Percentiles rank a stretch among this genome's conserved stretches.
Evolutionary conservation across 2,888 invertebrate species (phyloP).

Genomic region (Morpho deidamia): DNA sequence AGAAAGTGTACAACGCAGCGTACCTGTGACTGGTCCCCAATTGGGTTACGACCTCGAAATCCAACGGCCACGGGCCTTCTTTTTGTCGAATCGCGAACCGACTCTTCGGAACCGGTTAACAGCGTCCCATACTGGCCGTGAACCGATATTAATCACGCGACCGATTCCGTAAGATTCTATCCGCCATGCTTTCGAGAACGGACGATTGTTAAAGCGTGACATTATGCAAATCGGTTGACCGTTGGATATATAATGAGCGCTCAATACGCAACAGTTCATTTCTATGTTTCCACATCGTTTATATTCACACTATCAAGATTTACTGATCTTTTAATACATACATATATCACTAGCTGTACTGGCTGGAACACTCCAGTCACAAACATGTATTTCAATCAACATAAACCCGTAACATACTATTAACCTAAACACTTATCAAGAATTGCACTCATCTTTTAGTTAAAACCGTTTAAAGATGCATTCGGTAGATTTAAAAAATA

Average conservation of each 20-base stretch:
- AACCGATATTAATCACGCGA: slow-evolving; percentile 18
- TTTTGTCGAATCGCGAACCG: slow-evolving; percentile 41
- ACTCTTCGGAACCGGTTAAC: slow-evolving; percentile 39
- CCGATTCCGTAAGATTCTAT: slow-evolving; percentile 13
- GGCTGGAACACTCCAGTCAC: too few species aligned
- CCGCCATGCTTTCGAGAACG: slow-evolving; percentile 3
- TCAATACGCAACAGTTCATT: neutral
- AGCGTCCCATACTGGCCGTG: slow-evolving; percentile 28
- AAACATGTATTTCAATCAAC: too few species aligned
- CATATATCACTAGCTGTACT: too few species aligned
- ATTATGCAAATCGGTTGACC: slow-evolving; percentile 11
- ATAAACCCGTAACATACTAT: too few species aligned
- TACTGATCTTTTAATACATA: too few species aligned
- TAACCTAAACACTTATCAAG: too few species aligned
- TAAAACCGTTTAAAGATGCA: too few species aligned
- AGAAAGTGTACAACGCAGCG: slow-evolving; percentile 73
- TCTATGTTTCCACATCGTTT: neutral
- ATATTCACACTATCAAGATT: neutral
- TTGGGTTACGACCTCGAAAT: slow-evolving; percentile 74
- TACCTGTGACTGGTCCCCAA: slow-evolving; percentile 67
- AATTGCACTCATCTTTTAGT: too few species aligned
- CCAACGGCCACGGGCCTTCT: slow-evolving; percentile 54
- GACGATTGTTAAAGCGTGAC: slow-evolving; percentile 12
- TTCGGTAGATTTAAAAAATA: too few species aligned
- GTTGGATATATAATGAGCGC: neutral